Percentiles rank a stretch among this genome's conserved stretches.
Evolutionary conservation across 2,888 invertebrate genomes (phyloP).

Genomic region (Latheticus oryzae): DNA sequence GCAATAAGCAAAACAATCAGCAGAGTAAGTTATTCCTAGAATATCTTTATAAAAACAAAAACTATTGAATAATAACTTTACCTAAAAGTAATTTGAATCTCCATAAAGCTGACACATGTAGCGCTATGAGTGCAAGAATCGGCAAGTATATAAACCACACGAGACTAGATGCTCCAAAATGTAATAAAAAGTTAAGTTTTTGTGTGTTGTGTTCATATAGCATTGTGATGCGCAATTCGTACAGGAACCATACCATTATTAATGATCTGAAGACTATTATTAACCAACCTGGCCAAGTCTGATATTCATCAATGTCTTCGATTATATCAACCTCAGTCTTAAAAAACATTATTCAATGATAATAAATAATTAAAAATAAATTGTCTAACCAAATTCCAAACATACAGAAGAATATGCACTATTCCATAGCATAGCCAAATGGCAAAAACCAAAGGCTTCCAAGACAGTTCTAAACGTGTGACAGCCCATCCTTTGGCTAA

Average conservation of each 20-base stretch:
- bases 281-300: slow-evolving; percentile 97
- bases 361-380: too few relatives aligned
- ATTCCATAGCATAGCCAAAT: slow-evolving; percentile 94
- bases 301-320: slow-evolving; percentile 96
- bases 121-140: slow-evolving; percentile 90
- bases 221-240: slow-evolving; percentile 81
- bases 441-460: slow-evolving; percentile 85
- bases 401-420: slow-evolving; percentile 91
- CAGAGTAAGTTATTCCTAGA: slow-evolving; percentile 93
- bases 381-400: slow-evolving; percentile 93
- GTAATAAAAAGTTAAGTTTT: slow-evolving; percentile 92
- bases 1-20: slow-evolving; percentile 94
- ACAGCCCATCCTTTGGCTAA: slow-evolving; percentile 98
- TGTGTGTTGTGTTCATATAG: slow-evolving; percentile 82
- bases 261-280: slow-evolving; percentile 86
- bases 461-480: slow-evolving; percentile 87
- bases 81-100: slow-evolving; percentile 93
- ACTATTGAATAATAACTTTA: slow-evolving; percentile 61
- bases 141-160: slow-evolving; percentile 99
- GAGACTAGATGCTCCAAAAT: slow-evolving; percentile 96
- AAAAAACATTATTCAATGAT: not conserved
- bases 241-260: slow-evolving; percentile 91
- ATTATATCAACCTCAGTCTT: slow-evolving; percentile 96
- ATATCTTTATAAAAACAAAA: too few relatives aligned
- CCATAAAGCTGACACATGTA: slow-evolving; percentile 95